Evolutionary conservation across 2,888 invertebrate genomes (phyloP).

Genomic region (Scaptomyza cyrtandrae): DNA sequence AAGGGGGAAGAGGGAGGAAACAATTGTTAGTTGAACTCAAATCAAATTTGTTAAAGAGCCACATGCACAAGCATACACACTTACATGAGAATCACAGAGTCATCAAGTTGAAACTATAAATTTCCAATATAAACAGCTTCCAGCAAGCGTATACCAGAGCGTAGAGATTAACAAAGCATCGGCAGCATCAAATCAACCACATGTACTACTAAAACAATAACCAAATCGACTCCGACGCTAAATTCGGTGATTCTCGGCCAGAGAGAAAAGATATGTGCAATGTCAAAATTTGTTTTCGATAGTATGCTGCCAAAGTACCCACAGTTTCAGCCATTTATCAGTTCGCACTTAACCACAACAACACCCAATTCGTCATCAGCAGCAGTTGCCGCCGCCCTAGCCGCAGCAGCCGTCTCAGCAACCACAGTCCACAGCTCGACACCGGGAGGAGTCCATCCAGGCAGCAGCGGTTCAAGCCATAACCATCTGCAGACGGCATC

Average conservation of each 20-base stretch:
- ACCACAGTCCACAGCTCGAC: slow-evolving; percentile 73
- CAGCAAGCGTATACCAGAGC: background rate
- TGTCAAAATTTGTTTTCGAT: slow-evolving; percentile 99
- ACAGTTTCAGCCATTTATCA: slow-evolving; percentile 87
- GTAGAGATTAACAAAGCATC: slow-evolving; percentile 24
- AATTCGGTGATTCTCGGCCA: slow-evolving; percentile 68
- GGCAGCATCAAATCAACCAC: slow-evolving; percentile 17
- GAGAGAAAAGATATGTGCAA: slow-evolving; percentile 87
- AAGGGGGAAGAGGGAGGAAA: too few relatives aligned
- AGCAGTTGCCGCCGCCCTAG: slow-evolving; percentile 88
- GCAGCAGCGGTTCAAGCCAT: slow-evolving; percentile 82
- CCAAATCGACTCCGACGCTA: slow-evolving; percentile 37
- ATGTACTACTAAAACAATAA: slow-evolving; percentile 36
- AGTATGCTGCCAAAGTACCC: slow-evolving; percentile 98
- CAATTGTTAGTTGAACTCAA: slow-evolving; percentile 52
- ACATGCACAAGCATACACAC: slow-evolving; percentile 21
- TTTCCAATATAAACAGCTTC: background rate
- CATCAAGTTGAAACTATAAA: slow-evolving; percentile 18
- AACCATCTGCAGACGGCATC: slow-evolving; percentile 69
- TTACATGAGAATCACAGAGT: slow-evolving; percentile 2
- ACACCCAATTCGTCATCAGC: slow-evolving; percentile 88
- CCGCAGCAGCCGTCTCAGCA: slow-evolving; percentile 82
- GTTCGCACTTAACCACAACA: slow-evolving; percentile 85
- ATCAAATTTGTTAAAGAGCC: slow-evolving; percentile 71
- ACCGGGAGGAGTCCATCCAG: slow-evolving; percentile 66